These are phyloP conservation scores for Aphrocallistes beatrix DNA, from an alignment of 37 sponge, comb jelly and placozoan genomes.

Conservation along the genomic window DNA sequence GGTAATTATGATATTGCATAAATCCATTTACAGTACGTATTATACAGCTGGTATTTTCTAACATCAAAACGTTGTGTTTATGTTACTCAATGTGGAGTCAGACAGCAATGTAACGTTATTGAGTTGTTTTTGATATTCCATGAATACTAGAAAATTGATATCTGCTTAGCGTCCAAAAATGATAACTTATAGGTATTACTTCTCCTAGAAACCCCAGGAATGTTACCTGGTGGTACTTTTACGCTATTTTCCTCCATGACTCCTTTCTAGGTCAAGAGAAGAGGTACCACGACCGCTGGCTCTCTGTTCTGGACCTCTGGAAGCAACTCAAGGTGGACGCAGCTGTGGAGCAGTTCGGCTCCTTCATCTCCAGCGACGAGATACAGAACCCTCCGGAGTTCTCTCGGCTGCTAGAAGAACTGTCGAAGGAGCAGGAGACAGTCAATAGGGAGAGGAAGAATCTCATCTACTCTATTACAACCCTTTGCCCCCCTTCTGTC, in stretches of 20 bases:
- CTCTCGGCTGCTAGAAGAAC: not conserved
- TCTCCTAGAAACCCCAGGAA: no score
- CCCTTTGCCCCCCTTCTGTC: not conserved
- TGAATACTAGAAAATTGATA: no score
- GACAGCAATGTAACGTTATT: no score
- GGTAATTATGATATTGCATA: no score
- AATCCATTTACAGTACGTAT: no score
- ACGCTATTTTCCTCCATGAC: not conserved
- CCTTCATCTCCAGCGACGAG: not conserved
- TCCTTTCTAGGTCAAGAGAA: not conserved
- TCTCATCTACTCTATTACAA: not conserved
- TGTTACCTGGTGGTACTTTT: no score
- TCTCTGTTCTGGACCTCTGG: not conserved
- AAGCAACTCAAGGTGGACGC: not conserved
- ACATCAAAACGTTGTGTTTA: no score
- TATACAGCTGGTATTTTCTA: no score
- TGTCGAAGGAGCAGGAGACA: not conserved
- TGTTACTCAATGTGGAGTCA: no score
- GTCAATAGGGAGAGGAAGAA: not conserved
- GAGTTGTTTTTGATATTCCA: no score
- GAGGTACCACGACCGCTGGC: not conserved
- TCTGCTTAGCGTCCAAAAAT: no score
- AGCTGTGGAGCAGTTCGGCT: not conserved
- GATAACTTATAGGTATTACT: no score
- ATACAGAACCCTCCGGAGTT: not conserved